Evolutionary conservation across 2,888 invertebrate genomes (phyloP).

Genomic region (Oxytorus armatus): DNA sequence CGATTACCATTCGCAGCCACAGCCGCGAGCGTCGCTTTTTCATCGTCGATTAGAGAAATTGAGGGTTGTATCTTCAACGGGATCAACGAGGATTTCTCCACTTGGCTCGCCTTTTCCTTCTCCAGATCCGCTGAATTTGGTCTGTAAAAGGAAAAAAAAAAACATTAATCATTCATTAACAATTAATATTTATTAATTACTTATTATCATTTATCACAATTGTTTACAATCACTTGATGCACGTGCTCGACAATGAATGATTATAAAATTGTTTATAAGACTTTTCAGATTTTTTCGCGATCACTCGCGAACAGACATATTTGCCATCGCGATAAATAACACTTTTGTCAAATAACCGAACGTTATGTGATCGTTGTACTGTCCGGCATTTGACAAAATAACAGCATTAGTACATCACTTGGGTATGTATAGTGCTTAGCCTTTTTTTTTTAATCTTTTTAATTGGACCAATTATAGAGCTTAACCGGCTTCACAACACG

Average conservation of each 20-base stretch:
- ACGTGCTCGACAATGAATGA: neutral
- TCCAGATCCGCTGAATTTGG: constrained; percentile 70
- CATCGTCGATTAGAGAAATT: constrained; percentile 55
- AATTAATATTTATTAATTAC: neutral
- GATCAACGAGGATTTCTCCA: constrained; percentile 50
- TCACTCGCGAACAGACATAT: too few species aligned
- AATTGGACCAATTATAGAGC: constrained; percentile 41
- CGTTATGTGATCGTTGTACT: neutral
- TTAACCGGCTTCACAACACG: constrained; percentile 46
- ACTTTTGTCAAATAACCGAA: too few species aligned
- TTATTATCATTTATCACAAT: constrained; percentile 34
- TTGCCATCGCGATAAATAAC: too few species aligned
- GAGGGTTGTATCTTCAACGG: constrained; percentile 54
- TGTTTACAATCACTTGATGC: constrained; percentile 20
- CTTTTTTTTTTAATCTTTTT: constrained; percentile 27
- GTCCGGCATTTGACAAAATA: constrained; percentile 1
- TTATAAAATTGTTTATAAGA: neutral
- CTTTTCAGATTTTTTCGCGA: neutral
- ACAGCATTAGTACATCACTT: neutral
- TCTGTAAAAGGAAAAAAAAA: constrained; percentile 68
- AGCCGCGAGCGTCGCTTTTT: constrained; percentile 70
- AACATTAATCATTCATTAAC: neutral
- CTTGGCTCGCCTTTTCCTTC: constrained; percentile 70
- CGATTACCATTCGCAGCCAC: constrained; percentile 66
- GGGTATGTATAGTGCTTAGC: constrained; percentile 1